Base-by-base conservation (phyloP, 2,797 vertebrate genomes). In the Sebastes trivittatus region DNA sequence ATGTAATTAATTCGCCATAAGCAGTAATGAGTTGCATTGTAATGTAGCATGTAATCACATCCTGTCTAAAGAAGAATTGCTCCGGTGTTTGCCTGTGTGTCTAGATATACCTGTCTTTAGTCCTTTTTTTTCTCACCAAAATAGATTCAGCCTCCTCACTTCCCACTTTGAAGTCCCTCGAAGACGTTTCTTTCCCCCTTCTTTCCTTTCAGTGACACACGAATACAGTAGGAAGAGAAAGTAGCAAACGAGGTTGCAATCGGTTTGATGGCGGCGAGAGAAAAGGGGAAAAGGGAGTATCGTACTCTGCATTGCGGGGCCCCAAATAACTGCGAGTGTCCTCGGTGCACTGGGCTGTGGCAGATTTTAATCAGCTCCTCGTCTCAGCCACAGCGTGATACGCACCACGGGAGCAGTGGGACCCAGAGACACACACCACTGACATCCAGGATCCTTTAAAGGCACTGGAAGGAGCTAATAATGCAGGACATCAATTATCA, bases 351-450 rank as follows among this genome's bases (percentile, higher is more conserved):
- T 81, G 84, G 83, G 86, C 87, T 88, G 90, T 92, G 91, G 85
- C 76, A 79, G 91, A 92, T 93, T 94, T 91, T 93, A 94, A 93
- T 95, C 93, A 90, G 90, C 80, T 88, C 78, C 85, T 88, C 62
- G 63, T 81, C 83, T 90, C 87, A 67, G 75, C 76, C 87, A 59
- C 74, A 76, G 80, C 63, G 55, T 72, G 88, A 88, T 78, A 77
- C 32, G 78, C 73, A 80, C 86, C 75, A 22, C 27, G 23, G 86
- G 83, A 89, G 75, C 75, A 38, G 22, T 42, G 81, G 80, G 80
- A 81, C 62, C 82, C 64, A 54, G 79, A 89, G 54, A 83, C 65
- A 56, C 70, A 68, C 54, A 59, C 56, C 36, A 66, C 77, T 67
- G 79, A 84, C 82, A 56, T 71, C 6, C 13, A 78, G 74, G 29